Percentiles rank a stretch among this genome's conserved stretches.
These are phyloP conservation scores for Papilio machaon DNA, from an alignment of 1,140 invertebrate genomes.

Conservation along the genomic window DNA sequence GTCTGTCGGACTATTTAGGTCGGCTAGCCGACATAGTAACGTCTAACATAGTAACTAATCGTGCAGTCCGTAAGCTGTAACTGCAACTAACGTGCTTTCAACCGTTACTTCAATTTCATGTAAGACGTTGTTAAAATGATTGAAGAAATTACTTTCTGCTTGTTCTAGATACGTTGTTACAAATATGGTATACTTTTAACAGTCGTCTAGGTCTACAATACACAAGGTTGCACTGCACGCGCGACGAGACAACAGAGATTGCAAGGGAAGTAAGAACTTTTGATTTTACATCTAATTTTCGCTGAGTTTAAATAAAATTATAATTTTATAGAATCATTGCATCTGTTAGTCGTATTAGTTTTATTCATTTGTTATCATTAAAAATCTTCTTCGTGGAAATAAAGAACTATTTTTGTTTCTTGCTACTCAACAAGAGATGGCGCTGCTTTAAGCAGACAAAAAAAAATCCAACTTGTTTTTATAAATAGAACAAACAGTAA, in stretches of 20 bases:
- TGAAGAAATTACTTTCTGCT: neutral
- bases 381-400: too few relatives aligned
- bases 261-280: neutral
- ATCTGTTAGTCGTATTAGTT: too few relatives aligned
- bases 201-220: neutral
- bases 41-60: neutral
- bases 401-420: slow-evolving; percentile 37
- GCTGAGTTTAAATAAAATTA: too few relatives aligned
- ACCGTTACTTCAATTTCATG: slow-evolving; percentile 27
- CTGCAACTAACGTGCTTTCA: slow-evolving; percentile 9
- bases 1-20: neutral
- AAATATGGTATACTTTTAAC: neutral
- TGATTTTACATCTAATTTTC: neutral
- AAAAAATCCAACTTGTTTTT: neutral
- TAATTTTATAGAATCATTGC: neutral
- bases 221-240: neutral
- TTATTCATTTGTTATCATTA: too few relatives aligned
- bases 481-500: neutral
- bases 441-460: slow-evolving; percentile 47
- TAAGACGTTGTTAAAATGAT: neutral
- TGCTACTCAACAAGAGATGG: slow-evolving; percentile 67
- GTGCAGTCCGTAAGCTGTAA: neutral
- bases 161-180: neutral
- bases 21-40: neutral
- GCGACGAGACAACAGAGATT: neutral